phyloP scores from a whole-genome alignment of 1,140 invertebrate genomes.

The Aricia agestis region DNA sequence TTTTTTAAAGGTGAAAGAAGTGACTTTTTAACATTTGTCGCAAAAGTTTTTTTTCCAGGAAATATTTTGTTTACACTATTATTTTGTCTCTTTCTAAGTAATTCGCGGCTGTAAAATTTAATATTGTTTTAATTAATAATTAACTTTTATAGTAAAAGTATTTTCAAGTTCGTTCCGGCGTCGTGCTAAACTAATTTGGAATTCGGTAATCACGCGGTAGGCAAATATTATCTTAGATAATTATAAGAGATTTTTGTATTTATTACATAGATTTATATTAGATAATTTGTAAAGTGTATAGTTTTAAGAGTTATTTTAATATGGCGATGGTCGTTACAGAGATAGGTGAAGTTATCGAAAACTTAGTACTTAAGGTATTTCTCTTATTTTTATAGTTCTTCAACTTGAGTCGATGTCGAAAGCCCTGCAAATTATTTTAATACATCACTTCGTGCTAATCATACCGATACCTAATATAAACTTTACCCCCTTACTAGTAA shows the following conservation, averaged over 20 bases:
- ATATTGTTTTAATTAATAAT: neutral
- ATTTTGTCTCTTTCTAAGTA: neutral
- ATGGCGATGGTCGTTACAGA: conserved; percentile 69
- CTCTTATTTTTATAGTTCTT: conserved; percentile 44
- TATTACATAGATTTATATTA: conserved; percentile 76
- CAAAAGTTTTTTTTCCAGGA: no score
- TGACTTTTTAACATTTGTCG: no score
- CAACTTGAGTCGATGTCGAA: conserved; percentile 27
- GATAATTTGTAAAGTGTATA: conserved; percentile 73
- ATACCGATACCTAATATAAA: no score
- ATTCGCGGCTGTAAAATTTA: neutral
- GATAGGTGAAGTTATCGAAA: conserved; percentile 54
- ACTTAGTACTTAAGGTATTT: conserved; percentile 62
- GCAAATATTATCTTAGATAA: conserved; percentile 71
- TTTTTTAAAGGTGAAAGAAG: no score
- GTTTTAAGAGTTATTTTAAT: conserved; percentile 67
- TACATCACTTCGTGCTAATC: neutral
- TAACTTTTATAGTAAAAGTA: neutral
- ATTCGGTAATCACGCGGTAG: conserved; percentile 65
- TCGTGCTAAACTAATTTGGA: conserved; percentile 59
- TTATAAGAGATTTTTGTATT: conserved; percentile 75
- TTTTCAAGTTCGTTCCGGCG: conserved; percentile 15
- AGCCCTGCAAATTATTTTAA: neutral
- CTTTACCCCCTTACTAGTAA: no score
- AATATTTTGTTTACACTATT: no score